Conservation (phyloP, 2,797 vertebrate species). For the Adrianichthys oophorus region DNA sequence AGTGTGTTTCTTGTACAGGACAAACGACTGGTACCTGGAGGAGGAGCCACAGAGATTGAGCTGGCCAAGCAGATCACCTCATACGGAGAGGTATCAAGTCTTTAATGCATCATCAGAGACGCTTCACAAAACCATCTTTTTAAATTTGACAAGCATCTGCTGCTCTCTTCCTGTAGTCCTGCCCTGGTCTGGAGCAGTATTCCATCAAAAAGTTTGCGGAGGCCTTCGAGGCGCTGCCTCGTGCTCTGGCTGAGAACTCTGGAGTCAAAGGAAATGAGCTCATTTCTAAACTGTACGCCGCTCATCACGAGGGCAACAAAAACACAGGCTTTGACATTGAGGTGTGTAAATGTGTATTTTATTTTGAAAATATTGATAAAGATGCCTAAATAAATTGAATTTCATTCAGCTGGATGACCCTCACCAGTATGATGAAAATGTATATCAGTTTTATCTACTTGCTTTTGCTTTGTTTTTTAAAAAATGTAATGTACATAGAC, state of each 20-base stretch:
- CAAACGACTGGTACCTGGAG: slow-evolving; percentile 91
- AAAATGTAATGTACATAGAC: too few relatives aligned
- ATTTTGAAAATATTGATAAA: too few relatives aligned
- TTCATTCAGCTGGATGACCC: too few relatives aligned
- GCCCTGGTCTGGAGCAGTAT: slow-evolving; percentile 96
- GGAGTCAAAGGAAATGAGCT: slow-evolving; percentile 94
- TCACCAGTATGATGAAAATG: too few relatives aligned
- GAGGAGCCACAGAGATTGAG: slow-evolving; percentile 95
- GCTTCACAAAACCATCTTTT: background rate
- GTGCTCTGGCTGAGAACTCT: slow-evolving; percentile 95
- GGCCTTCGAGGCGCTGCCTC: slow-evolving; percentile 90
- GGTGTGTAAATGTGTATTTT: slow-evolving; percentile 67
- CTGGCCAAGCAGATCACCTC: slow-evolving; percentile 93
- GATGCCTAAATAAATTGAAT: too few relatives aligned
- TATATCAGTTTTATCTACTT: too few relatives aligned
- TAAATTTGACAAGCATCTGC: background rate
- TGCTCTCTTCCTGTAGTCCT: slow-evolving; percentile 76
- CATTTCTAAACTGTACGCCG: slow-evolving; percentile 93
- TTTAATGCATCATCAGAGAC: background rate
- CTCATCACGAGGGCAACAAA: slow-evolving; percentile 95
- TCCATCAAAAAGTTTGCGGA: slow-evolving; percentile 98
- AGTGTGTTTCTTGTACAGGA: slow-evolving; percentile 77
- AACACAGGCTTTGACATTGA: slow-evolving; percentile 96
- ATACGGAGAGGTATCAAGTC: slow-evolving; percentile 88
- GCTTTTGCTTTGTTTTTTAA: too few relatives aligned